Base-by-base conservation (phyloP, 2,888 invertebrate species). In the Zeuzera pyrina region DNA sequence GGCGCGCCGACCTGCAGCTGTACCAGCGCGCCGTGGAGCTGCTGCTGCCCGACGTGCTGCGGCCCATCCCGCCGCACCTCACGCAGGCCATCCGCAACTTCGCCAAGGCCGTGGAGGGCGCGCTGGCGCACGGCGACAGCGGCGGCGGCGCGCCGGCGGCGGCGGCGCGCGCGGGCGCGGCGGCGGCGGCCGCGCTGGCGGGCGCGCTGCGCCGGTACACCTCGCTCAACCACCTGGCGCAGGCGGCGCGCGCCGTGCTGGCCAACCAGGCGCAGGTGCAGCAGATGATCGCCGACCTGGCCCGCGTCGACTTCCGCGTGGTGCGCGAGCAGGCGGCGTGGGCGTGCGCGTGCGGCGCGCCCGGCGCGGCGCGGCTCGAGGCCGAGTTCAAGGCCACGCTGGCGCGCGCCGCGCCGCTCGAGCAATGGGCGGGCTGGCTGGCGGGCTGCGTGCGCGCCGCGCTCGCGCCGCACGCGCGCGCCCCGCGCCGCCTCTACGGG, bases 341-440 rank as follows among this genome's bases (percentile, higher is more conserved):
- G 98, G 97, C 98, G 5, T 98, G 98, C 67, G 94, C 96, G 54
- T 98, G 98, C 77, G 91, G 93, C 43, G 87, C 89, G 11, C 84
- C 87, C 38, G 89, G 95, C 29, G 91, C 94, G 13, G 90, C 90
- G 59, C 88, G 92, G 32, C 87, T 98, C 33, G 96, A 98, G 60
- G 91, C 92, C 16, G 97, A 98, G 68, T 98, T 98, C 68, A 93
- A 93, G 74, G 86, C 91, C n/a, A 94, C 94, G 0, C 77, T 96
- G 29, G 94, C 95, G 39, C 94, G 95, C 59, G 95, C 96, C 70
- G 94, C 95, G 52, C 91, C 95, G 1, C 84, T 99, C 48, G 98
- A 98, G 70, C 94, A 97, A 68, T 99, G 99, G 99, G 97, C 98
- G 14, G 88, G 89, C 31, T 99, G 99, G 99, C 85, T 99, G 52